Evolutionary conservation across 2,888 invertebrate genomes (phyloP).

Genomic region (Spilosoma lubricipeda): DNA sequence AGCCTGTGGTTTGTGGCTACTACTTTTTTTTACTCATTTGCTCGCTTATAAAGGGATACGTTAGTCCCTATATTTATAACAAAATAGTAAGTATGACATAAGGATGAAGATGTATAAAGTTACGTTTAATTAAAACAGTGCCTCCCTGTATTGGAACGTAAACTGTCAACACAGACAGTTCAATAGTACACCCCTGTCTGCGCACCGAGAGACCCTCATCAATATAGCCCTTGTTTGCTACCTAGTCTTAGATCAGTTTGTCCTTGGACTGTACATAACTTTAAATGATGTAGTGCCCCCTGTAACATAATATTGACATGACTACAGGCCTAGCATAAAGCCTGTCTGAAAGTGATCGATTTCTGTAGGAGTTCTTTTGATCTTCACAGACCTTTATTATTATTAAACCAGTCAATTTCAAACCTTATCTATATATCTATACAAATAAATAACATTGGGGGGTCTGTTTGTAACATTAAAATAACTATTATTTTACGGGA

Average conservation of each 20-base stretch:
- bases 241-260: background rate
- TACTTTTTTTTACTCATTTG: too few species aligned
- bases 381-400: background rate
- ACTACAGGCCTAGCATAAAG: too few species aligned
- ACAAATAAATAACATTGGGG: too few species aligned
- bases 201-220: background rate
- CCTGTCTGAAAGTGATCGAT: background rate
- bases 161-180: conserved; percentile 3
- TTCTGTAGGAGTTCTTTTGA: background rate
- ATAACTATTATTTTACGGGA: too few species aligned
- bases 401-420: background rate
- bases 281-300: background rate
- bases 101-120: background rate
- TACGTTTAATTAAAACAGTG: background rate
- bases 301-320: background rate
- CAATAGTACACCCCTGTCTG: background rate
- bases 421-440: too few species aligned
- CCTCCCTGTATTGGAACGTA: background rate
- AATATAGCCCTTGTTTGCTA: background rate
- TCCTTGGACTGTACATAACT: background rate
- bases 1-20: too few species aligned
- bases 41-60: too few species aligned
- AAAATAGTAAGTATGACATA: background rate
- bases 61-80: too few species aligned
- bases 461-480: too few species aligned